phyloP scores from a whole-genome alignment of 1,140 invertebrate species.

The Sycophaga agraensis region DNA sequence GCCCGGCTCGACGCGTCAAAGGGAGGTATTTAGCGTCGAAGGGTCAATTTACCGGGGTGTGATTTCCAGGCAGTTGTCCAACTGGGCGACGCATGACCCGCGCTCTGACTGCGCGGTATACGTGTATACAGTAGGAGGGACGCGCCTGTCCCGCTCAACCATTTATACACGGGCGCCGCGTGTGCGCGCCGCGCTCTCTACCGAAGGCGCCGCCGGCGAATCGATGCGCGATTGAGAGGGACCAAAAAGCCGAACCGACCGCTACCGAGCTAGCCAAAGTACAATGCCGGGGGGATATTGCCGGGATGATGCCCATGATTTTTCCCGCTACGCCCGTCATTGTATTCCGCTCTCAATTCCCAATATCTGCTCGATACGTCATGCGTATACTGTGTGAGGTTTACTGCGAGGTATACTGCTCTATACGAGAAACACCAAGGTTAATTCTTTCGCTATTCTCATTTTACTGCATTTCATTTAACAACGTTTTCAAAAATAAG shows the following conservation, averaged over 20 bases:
- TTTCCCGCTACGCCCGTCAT: conserved; percentile 38
- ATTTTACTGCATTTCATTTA: too few species aligned
- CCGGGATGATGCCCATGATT: conserved; percentile 39
- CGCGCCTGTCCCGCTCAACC: too few species aligned
- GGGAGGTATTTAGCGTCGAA: conserved; percentile 53
- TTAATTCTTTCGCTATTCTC: too few species aligned
- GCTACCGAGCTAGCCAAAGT: conserved; percentile 9
- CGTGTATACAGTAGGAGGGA: too few species aligned
- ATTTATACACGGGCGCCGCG: too few species aligned
- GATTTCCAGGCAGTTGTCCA: conserved; percentile 44
- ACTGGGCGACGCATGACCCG: conserved; percentile 34
- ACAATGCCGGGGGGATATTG: neutral
- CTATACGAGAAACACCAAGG: too few species aligned
- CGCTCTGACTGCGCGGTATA: too few species aligned
- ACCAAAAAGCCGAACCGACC: conserved; percentile 4
- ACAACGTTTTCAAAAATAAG: too few species aligned
- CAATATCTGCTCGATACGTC: too few species aligned
- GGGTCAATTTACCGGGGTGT: conserved; percentile 55
- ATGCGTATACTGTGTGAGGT: too few species aligned
- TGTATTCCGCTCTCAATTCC: conserved; percentile 39
- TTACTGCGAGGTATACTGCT: too few species aligned
- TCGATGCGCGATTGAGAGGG: neutral
- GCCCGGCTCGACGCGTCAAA: conserved; percentile 44
- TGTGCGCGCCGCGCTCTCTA: too few species aligned
- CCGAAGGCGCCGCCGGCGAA: neutral